Base-by-base conservation (phyloP, 2,113 vertebrate species). In the Nothobranchius kuhntae region DNA sequence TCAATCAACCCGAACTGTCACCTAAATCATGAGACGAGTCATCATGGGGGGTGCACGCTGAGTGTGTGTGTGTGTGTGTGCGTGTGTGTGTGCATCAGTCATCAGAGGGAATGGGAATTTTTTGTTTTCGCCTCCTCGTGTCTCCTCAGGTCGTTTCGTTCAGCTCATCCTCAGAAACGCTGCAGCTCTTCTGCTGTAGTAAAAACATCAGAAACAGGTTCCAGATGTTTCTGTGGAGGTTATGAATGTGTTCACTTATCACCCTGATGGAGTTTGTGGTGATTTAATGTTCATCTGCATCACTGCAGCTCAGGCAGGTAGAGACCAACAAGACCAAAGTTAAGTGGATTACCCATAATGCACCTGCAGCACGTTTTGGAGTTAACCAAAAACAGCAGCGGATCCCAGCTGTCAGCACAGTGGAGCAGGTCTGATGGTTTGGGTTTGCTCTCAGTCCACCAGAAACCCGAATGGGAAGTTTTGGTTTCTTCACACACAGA, bases 21-120 rank as follows among this genome's bases (percentile, higher is more conserved):
- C 73, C 64, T 86, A 86, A 86, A 86, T 82, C 78, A 80, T 79
- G 70, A 5, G 56, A 54, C 59, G 57, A 68, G 69, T 86, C 78
- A 51, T 68, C 68, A 65, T 48, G 62, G 70, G 67, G 72, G 54
- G 65, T 61, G 74, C 4, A 13, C 9, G 44, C 15, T 57, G 44
- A 45, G 35, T 53, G 14, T 73, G 13, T 48, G 36, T 42, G 21
- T 47, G 58, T 65, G 62, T 47, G 14, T 13, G 51, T 45, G 61
- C 45, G 47, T 57, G 44, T 51, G 35, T 53, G 14, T 73, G 13
- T 48, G 36, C 26, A 14, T 30, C 30, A 30, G 38, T 40, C 38
- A 40, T 55, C 53, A 71, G 30, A 47, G n/a, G 38, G 30, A 58
- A 13, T 58, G 47, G 13, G 1, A 50, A 54, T 55, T 13, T n/a